Evolutionary conservation across 2,797 vertebrate species (phyloP), one percentile per base, ranked within the genome.

Genomic region (Propithecus deckenii): DNA sequence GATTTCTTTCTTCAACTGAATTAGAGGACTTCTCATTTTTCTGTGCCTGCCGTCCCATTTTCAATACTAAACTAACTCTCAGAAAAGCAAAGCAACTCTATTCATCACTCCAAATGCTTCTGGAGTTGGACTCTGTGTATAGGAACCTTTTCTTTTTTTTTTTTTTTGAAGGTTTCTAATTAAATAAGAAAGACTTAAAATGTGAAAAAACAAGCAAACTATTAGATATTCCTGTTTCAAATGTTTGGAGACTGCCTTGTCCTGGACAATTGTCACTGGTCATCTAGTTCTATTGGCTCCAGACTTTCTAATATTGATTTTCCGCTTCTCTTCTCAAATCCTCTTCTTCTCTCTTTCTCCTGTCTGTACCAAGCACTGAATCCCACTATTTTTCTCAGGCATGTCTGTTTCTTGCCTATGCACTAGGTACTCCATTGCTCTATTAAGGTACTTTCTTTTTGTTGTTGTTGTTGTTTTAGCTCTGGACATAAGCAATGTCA

Each of bases 1-100:
- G 43, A 5, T 85, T 96, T 94, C 13, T 96, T 93, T 83, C 17
- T 71, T 93, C 38, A 72, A 32, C 38, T 86, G 50, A 74, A 28
- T 63, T 76, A 87, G 38, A 89, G 25, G 48, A 43, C 1, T 67
- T 65, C 59, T 61, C 12, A 23, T 32, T 87, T 89, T 89, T 59
- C 38, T 85, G 46, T 63, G 25, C 4, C 57, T 43, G 11, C 14
- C 46, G 20, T 84, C 32, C 8, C 5, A 4, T 91, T 96, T 93
- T 86, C 46, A 76, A 6, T 0, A 75, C 17, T 78, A 8, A 8
- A 25, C 32, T 86, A 46, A 52, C 25, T 22, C 22, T 41, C 15
- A 78, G 46, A 10, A 52, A 52, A 52, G 50, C 50, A 95, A 69
- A 93, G 32, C 7, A 81, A 48, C 13, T 63, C 4, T 52, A 7